Evolutionary conservation across 1,140 invertebrate species (phyloP).

Genomic region (Zaprionus africanus): DNA sequence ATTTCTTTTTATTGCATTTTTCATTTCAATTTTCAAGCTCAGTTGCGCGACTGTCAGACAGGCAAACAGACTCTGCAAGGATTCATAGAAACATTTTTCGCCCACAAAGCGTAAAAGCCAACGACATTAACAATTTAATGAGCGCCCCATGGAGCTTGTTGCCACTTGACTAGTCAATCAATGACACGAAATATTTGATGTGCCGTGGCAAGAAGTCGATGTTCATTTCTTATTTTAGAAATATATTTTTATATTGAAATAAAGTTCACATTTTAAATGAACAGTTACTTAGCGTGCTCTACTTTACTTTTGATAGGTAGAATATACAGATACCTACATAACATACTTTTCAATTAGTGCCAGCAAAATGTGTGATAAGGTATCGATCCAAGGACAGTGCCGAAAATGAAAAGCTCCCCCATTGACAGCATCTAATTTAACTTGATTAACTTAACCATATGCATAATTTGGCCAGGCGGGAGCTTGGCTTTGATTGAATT

Average conservation of each 20-base stretch:
- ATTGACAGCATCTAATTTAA: slow-evolving; percentile 46
- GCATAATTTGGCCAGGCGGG: slow-evolving; percentile 36
- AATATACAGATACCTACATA: background rate
- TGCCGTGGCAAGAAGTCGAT: slow-evolving; percentile 7
- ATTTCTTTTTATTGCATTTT: slow-evolving; percentile 42
- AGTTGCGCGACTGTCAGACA: slow-evolving; percentile 7
- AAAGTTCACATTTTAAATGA: background rate
- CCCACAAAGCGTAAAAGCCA: slow-evolving; percentile 34
- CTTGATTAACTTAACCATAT: slow-evolving; percentile 53
- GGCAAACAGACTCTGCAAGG: slow-evolving; percentile 2
- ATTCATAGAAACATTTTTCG: slow-evolving; percentile 9
- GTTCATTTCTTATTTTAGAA: background rate
- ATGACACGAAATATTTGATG: slow-evolving; percentile 30
- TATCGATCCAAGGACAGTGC: background rate
- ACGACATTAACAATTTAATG: slow-evolving; percentile 54
- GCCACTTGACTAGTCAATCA: slow-evolving; percentile 40
- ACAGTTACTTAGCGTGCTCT: background rate
- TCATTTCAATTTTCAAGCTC: slow-evolving; percentile 37
- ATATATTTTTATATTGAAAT: slow-evolving; percentile 3
- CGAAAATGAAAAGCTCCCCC: slow-evolving; percentile 35
- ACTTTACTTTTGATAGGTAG: background rate
- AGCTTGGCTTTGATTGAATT: slow-evolving; percentile 31
- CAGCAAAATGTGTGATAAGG: background rate
- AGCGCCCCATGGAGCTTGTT: slow-evolving; percentile 16
- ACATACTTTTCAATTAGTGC: slow-evolving; percentile 20